Base-by-base conservation (phyloP, 2,113 vertebrate genomes). In the Sclerurus mexicanus region DNA sequence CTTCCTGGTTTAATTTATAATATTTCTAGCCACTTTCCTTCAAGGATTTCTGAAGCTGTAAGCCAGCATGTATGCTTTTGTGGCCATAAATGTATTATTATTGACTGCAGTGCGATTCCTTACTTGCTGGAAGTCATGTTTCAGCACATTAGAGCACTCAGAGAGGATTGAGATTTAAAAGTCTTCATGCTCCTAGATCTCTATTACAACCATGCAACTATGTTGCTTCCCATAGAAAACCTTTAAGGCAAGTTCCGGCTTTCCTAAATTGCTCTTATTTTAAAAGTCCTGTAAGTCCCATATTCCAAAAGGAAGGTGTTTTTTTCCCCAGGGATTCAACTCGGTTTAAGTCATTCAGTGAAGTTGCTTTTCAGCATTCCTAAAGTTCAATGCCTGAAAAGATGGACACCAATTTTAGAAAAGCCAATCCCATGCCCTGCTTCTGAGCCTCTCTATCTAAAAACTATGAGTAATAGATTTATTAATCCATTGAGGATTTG, bases 11-110 rank as follows among this genome's bases (percentile, higher is more conserved):
- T 91, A 69, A 40, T 59, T 63, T 62, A 30, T n/a, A 75, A 39
- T 50, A 87, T 64, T 71, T 28, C 23, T 83, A 89, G 40, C 52
- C 85, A 78, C 77, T 90, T 91, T 96, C 73, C 87, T 95, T 90
- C 80, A 92, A 92, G 92, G 90, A 92, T 80, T 72, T 92, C 78
- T 89, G 80, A 85, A 74, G 53, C 64, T 74, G 46, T 71, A 40
- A 87, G 39, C n/a, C 56, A 89, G 50, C 53, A 33, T 40, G 19
- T 17, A 1, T 89, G 77, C 86, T 47, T 21, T 18, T 0, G 0
- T 90, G 11, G 64, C 47, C 63, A 27, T 62, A 28, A 8, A 6
- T 31, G 7, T 47, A 39, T 82, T 87, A 25, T 28, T 62, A 52
- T 6, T 77, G 35, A 42, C 7, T 10, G 49, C 20, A 78, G 24